Evolutionary conservation across 2,797 vertebrate genomes (phyloP).

Genomic region (Urophycis tenuis): DNA sequence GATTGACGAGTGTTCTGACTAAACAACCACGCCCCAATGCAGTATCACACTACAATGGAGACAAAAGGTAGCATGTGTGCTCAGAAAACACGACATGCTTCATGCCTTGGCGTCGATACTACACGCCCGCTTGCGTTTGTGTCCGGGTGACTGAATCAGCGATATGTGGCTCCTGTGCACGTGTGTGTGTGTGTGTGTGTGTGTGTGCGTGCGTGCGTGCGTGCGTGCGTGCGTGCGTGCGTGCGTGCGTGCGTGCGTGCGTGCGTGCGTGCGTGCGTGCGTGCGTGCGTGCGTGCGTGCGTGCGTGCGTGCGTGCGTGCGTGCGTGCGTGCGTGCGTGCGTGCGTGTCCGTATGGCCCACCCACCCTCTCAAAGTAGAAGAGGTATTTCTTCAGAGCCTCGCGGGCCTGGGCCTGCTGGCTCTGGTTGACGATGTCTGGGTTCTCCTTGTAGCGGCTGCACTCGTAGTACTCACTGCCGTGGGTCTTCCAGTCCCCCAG

Average conservation of each 20-base stretch:
- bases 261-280: too few species aligned
- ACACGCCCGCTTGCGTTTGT: neutral
- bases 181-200: too few species aligned
- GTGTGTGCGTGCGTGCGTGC: too few species aligned
- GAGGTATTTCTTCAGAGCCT: constrained; percentile 99
- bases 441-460: constrained; percentile 99
- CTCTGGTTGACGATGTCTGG: constrained; percentile 99
- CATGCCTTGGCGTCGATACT: neutral
- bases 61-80: too few species aligned
- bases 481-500: constrained; percentile 99
- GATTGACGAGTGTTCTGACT: neutral
- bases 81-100: neutral
- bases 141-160: neutral
- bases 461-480: constrained; percentile 98
- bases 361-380: constrained; percentile 99
- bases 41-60: neutral
- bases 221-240: too few species aligned
- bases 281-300: too few species aligned
- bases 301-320: too few species aligned
- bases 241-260: too few species aligned
- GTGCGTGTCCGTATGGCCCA: constrained; percentile 3
- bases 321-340: too few species aligned
- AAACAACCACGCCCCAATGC: neutral
- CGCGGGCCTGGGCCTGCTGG: constrained; percentile 97
- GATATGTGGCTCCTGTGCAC: neutral